Evolutionary conservation across 2,113 vertebrate genomes (phyloP).

Genomic region (Tamias sibiricus): DNA sequence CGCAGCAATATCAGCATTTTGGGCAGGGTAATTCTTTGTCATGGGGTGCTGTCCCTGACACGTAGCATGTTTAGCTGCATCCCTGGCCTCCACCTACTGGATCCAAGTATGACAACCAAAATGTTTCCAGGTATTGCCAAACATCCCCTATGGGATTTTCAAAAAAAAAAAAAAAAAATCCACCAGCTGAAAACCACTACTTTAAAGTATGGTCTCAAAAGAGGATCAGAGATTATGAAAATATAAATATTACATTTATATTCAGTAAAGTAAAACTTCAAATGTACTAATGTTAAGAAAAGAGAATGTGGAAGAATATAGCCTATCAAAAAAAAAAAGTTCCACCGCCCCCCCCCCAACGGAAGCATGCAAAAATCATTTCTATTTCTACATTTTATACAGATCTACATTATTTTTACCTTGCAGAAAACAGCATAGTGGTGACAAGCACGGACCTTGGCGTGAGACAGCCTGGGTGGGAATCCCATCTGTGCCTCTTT

Average conservation of each 20-base stretch:
- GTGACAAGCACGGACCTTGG: neutral
- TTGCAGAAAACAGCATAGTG: neutral
- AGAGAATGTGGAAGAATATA: neutral
- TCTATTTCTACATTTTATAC: neutral
- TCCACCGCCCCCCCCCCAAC: neutral
- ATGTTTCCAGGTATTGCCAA: neutral
- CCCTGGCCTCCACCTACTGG: neutral
- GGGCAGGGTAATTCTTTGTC: neutral
- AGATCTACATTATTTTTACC: neutral
- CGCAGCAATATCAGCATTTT: neutral
- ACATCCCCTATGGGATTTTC: neutral
- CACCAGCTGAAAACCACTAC: neutral
- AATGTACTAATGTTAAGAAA: neutral
- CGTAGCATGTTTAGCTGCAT: rapidly evolving
- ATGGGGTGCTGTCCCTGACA: neutral
- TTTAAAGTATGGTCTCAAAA: neutral
- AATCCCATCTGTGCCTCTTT: neutral
- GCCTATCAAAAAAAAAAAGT: neutral
- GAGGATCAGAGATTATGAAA: neutral
- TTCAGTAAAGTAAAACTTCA: constrained; percentile 30
- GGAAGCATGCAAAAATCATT: neutral
- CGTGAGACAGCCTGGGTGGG: neutral
- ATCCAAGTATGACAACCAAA: neutral
- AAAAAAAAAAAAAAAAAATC: neutral
- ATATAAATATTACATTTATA: neutral